These are phyloP conservation scores for Plutomurus gul DNA, from an alignment of 1,140 invertebrate genomes.

Conservation along the genomic window DNA sequence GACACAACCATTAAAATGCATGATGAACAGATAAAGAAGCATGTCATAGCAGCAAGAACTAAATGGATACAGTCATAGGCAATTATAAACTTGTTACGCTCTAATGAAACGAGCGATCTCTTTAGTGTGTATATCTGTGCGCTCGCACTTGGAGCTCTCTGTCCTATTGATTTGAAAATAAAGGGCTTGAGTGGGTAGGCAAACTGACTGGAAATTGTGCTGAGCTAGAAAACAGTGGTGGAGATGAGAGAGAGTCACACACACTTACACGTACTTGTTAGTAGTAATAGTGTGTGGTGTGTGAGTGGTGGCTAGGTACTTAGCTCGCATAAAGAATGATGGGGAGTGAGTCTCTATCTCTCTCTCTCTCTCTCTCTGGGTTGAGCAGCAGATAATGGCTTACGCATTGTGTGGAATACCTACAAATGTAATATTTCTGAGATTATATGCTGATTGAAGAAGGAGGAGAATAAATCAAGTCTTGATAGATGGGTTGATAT, in stretches of 20 bases:
- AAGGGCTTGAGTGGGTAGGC: background rate
- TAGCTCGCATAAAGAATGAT: background rate
- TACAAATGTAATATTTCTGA: background rate
- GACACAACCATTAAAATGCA: background rate
- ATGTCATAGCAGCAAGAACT: background rate
- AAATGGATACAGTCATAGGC: background rate
- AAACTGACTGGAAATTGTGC: background rate
- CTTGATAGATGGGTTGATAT: background rate
- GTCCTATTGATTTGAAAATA: background rate
- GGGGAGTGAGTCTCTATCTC: background rate
- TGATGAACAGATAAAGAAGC: background rate
- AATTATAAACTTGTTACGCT: slow-evolving; percentile 8
- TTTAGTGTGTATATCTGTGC: background rate
- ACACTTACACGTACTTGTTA: too few relatives aligned
- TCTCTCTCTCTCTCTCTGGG: too few relatives aligned
- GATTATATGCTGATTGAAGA: background rate
- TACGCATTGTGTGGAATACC: too few relatives aligned
- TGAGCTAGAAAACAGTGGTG: background rate
- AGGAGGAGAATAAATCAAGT: background rate
- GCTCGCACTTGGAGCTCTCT: background rate
- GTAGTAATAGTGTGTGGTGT: too few relatives aligned
- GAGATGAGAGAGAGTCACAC: too few relatives aligned
- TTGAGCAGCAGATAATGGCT: background rate
- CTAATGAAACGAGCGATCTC: background rate
- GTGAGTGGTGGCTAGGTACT: too few relatives aligned